Percentiles rank a stretch among this genome's conserved stretches.
These are phyloP conservation scores for Jaculus jaculus DNA, from an alignment of 2,113 vertebrate species.

Conservation along the genomic window DNA sequence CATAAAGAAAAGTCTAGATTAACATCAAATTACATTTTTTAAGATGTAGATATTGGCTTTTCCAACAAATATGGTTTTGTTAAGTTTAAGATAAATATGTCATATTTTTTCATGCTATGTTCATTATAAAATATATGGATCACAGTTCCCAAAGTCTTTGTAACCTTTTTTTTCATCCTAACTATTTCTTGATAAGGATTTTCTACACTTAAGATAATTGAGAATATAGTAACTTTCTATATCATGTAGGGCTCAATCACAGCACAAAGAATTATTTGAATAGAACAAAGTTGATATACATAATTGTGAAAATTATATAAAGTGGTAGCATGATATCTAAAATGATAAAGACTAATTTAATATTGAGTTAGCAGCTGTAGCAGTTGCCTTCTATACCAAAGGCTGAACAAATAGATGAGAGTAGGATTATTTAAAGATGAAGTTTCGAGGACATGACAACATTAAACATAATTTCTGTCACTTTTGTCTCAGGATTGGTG, in stretches of 20 bases:
- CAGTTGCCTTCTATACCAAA: neutral
- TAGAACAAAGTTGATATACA: neutral
- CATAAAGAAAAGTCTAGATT: constrained; percentile 28
- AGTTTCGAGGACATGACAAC: neutral
- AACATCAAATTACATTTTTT: constrained; percentile 10
- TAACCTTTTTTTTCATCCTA: neutral
- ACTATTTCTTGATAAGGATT: neutral
- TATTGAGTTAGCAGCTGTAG: neutral
- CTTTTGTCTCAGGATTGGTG: neutral
- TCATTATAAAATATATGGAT: neutral
- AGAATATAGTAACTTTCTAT: neutral
- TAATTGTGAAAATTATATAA: neutral
- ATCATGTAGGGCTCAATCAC: neutral
- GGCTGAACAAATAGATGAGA: neutral
- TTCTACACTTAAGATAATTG: neutral
- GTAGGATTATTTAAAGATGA: neutral
- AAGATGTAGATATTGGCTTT: neutral
- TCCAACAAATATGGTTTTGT: neutral
- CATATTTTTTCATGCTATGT: neutral
- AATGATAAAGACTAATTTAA: neutral
- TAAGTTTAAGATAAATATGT: neutral
- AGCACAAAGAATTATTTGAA: neutral
- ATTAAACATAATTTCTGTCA: neutral
- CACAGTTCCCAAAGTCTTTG: neutral
- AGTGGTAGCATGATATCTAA: neutral